Evolutionary conservation across 2,888 invertebrate species (phyloP).

Genomic region (Morpho deidamia): DNA sequence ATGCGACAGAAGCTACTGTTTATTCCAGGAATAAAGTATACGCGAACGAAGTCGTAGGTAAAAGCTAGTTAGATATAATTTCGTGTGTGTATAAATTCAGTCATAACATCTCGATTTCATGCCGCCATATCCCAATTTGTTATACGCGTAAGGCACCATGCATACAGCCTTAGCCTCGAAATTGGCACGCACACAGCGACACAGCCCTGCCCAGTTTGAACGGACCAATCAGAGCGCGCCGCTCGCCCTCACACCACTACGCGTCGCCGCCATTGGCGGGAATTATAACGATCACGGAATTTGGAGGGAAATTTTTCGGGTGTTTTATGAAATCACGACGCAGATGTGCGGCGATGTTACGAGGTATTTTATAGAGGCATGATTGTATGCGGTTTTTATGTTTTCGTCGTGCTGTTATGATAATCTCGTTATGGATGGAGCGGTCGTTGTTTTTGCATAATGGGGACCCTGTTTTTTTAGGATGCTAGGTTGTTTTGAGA

Average conservation of each 20-base stretch:
- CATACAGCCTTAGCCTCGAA: constrained; percentile 42
- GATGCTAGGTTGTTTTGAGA: constrained; percentile 27
- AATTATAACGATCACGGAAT: constrained; percentile 57
- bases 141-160: constrained; percentile 22
- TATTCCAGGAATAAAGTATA: no score
- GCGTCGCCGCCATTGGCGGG: constrained; percentile 48
- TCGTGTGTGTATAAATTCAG: constrained; percentile 19
- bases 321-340: constrained; percentile 53
- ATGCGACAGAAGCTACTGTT: no score
- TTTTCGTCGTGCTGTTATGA: constrained; percentile 56
- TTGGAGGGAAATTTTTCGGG: constrained; percentile 70
- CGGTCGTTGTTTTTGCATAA: constrained; percentile 63
- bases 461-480: constrained; percentile 34
- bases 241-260: constrained; percentile 53
- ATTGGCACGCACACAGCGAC: constrained; percentile 54
- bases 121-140: constrained; percentile 28
- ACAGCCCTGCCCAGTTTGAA: constrained; percentile 47
- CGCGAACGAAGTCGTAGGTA: no score
- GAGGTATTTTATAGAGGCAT: constrained; percentile 56
- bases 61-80: constrained; percentile 4
- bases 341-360: constrained; percentile 42
- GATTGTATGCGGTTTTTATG: constrained; percentile 57
- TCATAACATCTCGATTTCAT: constrained; percentile 20
- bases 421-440: constrained; percentile 64
- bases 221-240: constrained; percentile 56